A percentile compares a stretch with the other conserved stretches of the same genome.
Conservation (phyloP, 1,140 invertebrate species). For the Camponotus vicinus region DNA sequence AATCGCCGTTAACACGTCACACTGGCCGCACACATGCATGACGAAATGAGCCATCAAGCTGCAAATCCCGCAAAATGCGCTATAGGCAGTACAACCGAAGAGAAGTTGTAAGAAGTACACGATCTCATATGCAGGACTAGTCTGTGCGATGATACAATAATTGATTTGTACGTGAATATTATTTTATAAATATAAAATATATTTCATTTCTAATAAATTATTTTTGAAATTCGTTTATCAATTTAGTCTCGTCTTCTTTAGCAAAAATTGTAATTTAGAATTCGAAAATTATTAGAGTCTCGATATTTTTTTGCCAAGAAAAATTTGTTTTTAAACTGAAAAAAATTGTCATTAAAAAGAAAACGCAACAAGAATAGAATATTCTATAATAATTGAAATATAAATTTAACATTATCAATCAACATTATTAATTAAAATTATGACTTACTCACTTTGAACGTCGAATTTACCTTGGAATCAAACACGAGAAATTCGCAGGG, state of each 20-base stretch:
- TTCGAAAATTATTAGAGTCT: too few species aligned
- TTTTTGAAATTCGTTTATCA: too few species aligned
- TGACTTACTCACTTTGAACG: neutral
- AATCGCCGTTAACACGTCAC: slow-evolving; percentile 69
- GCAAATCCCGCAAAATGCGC: slow-evolving; percentile 56
- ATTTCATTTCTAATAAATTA: too few species aligned
- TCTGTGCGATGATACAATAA: slow-evolving; percentile 51
- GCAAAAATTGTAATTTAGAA: too few species aligned
- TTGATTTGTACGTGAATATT: slow-evolving; percentile 6
- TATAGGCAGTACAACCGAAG: slow-evolving; percentile 18
- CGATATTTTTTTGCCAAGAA: too few species aligned
- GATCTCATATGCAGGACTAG: slow-evolving; percentile 65
- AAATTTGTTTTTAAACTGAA: too few species aligned
- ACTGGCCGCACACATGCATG: slow-evolving; percentile 74
- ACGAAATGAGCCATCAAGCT: slow-evolving; percentile 73
- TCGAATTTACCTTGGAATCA: slow-evolving; percentile 32
- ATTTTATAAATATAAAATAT: neutral
- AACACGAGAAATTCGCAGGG: slow-evolving; percentile 32
- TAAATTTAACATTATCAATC: neutral
- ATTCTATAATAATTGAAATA: neutral
- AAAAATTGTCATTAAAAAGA: too few species aligned
- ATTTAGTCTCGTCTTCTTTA: too few species aligned
- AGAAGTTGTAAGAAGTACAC: slow-evolving; percentile 53
- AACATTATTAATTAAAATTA: too few species aligned
- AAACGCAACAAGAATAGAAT: neutral